Evolutionary conservation across 37 sponge, comb jelly and placozoan species (phyloP).

Genomic region (Oopsacas minuta): DNA sequence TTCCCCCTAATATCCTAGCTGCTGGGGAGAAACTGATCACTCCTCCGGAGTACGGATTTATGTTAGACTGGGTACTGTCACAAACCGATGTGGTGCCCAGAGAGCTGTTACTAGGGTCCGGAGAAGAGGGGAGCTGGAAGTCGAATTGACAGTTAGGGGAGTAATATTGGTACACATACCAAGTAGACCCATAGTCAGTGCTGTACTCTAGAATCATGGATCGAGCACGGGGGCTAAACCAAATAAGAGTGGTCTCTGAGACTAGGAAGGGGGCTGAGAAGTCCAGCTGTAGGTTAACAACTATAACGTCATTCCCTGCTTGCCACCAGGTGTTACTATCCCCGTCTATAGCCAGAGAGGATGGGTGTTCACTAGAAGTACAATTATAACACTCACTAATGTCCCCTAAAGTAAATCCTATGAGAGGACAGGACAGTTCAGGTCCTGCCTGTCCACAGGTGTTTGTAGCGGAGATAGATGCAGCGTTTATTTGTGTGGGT

Average conservation of each 20-base stretch:
- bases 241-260: slow-evolving; percentile 25
- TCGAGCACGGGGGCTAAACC: slow-evolving; percentile 28
- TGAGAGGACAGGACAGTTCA: background rate
- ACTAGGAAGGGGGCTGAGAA: slow-evolving; percentile 30
- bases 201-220: slow-evolving; percentile 49
- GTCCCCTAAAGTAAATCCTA: background rate
- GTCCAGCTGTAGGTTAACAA: background rate
- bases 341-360: slow-evolving; percentile 32
- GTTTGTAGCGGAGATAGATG: background rate
- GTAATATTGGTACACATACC: slow-evolving; percentile 45
- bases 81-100: background rate
- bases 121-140: background rate
- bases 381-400: background rate
- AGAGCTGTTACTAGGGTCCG: background rate
- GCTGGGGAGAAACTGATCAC: background rate
- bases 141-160: slow-evolving; percentile 28
- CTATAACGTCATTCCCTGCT: slow-evolving; percentile 27
- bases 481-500: background rate
- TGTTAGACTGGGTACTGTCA: background rate
- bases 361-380: slow-evolving; percentile 27
- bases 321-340: slow-evolving; percentile 51
- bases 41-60: background rate
- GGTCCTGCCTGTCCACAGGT: background rate
- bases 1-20: background rate
- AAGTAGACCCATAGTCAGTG: slow-evolving; percentile 36